A percentile compares a stretch with the other conserved stretches of the same genome.
Conservation (phyloP, 1,140 invertebrate species). For the Rhizoglyphus robini region DNA sequence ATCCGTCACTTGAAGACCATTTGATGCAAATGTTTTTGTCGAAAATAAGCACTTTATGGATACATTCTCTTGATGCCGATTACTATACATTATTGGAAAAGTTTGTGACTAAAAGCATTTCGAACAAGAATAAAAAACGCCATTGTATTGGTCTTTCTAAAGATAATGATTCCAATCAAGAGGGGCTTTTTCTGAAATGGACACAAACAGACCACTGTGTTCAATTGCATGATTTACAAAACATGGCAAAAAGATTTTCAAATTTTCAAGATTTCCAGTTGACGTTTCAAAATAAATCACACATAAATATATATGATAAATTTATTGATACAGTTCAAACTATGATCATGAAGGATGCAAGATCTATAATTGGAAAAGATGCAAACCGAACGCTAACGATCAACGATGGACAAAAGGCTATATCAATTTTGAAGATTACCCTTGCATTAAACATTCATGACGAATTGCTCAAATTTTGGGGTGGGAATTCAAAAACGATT, state of each 20-base stretch:
- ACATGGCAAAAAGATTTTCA: background rate
- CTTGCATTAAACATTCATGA: background rate
- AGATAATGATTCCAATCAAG: background rate
- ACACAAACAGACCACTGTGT: background rate
- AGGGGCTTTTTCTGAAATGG: background rate
- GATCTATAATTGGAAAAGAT: background rate
- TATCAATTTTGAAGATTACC: background rate
- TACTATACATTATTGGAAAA: background rate
- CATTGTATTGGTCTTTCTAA: background rate
- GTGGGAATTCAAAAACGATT: background rate
- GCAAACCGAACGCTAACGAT: background rate
- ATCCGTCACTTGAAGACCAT: constrained; percentile 2
- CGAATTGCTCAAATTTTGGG: background rate
- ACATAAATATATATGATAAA: background rate
- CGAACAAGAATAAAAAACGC: background rate
- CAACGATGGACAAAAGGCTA: background rate
- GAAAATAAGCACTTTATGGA: background rate
- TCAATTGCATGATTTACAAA: background rate
- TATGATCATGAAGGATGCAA: background rate
- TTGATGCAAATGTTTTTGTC: constrained; percentile 14
- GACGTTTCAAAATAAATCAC: background rate
- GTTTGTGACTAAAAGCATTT: constrained; percentile 4
- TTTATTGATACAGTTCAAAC: background rate
- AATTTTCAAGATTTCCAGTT: background rate
- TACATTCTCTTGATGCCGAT: background rate